Evolutionary conservation across 2,888 invertebrate species (phyloP), one percentile per base, ranked within the genome.

Genomic region (Catocala nupta): DNA sequence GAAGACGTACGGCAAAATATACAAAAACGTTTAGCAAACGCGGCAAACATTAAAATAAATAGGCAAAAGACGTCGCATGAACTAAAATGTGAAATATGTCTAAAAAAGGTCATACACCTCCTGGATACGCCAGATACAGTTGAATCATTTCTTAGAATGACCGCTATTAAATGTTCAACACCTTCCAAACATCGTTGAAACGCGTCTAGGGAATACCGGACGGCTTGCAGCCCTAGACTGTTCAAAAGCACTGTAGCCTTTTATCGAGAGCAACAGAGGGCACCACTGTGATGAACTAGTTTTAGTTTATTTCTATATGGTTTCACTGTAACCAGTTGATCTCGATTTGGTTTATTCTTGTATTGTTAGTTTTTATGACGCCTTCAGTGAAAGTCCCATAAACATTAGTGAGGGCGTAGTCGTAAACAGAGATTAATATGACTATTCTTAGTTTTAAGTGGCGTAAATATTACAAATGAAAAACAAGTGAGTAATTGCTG

Each of bases 341-440:
- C 51, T 51, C 45, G 44, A 50, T 58, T 58, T 44, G 44, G 50
- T 47, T 58, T 55, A 59, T 45, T 58, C 25, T 63, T 33, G 6
- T n/a, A 58, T 54, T 58, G 50, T 43, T 48, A 50, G 43, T 55
- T 52, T 64, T 59, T 52, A 51, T 47, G n/a, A 53, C 12, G 25
- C 34, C 10, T 25, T 52, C 44, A 65, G 65, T 61, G 77, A 71
- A 77, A 75, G 66, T 59, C 25, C 52, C 56, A 66, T 64, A 64
- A 68, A 65, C 51, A 59, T 55, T 47, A 59, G 48, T 42, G 48
- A 59, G 69, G 65, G 61, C 52, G 65, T 44, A 44, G 43, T 62
- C 72, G 47, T 61, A 72, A 60, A 51, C 6, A 53, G 1, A 47
- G 16, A 25, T 51, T 60, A 64, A 50, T n/a, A 43, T 39, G 36